A percentile compares a stretch with the other conserved stretches of the same genome.
Evolutionary conservation across 2,797 vertebrate genomes (phyloP).

Genomic region (Lycodopsis pacificus): DNA sequence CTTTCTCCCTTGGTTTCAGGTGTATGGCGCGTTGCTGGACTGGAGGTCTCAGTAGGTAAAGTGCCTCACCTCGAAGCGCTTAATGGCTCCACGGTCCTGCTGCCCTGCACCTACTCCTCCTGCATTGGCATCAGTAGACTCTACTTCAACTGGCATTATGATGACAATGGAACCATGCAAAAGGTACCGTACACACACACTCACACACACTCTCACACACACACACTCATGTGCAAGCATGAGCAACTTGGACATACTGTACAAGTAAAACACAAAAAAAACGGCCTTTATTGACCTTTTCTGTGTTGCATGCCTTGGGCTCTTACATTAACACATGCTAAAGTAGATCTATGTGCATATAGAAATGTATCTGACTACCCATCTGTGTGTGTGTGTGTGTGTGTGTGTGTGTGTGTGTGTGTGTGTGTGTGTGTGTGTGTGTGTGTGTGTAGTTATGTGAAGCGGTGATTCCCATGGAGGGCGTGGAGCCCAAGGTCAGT

Average conservation of each 20-base stretch:
- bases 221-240: not conserved
- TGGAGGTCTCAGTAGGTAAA: constrained; percentile 94
- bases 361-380: not conserved
- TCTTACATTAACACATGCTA: not conserved
- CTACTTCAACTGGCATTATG: constrained; percentile 92
- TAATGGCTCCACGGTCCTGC: constrained; percentile 91
- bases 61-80: constrained; percentile 86
- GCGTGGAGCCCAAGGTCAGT: constrained; percentile 80
- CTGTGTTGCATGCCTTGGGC: not conserved
- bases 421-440: constrained; percentile 27
- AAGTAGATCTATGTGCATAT: not conserved
- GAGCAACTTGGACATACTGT: constrained; percentile 2
- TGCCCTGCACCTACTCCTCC: constrained; percentile 91
- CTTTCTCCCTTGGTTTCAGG: constrained; percentile 73
- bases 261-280: not conserved
- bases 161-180: constrained; percentile 79
- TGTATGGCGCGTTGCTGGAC: constrained; percentile 80
- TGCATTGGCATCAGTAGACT: constrained; percentile 93
- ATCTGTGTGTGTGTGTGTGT: constrained; percentile 18
- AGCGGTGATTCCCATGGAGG: constrained; percentile 85
- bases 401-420: no score
- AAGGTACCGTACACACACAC: constrained; percentile 57
- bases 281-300: not conserved
- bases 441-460: constrained; percentile 84
- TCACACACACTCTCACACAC: not conserved